Conservation (phyloP, 2,797 vertebrate species). For the Picus viridis region DNA sequence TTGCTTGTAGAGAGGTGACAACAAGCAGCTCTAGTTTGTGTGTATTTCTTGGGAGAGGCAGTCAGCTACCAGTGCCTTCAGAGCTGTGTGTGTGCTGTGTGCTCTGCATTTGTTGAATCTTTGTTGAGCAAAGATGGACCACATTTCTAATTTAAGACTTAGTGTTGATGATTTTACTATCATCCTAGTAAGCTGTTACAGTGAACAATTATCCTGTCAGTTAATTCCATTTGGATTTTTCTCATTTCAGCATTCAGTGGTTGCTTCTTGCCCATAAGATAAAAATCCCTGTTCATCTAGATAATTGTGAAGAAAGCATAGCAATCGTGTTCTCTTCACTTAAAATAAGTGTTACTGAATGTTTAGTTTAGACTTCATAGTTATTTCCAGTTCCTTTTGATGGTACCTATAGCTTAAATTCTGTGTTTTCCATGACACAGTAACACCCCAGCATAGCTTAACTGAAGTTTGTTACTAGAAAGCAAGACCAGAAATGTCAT, state of each 20-base stretch:
- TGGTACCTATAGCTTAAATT: neutral
- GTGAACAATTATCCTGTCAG: neutral
- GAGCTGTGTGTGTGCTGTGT: neutral
- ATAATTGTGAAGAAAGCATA: neutral
- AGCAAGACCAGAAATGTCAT: neutral
- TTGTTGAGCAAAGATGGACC: neutral
- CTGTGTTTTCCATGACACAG: neutral
- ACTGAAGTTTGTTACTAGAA: neutral
- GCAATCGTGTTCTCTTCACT: neutral
- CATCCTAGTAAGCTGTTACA: neutral
- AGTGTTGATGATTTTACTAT: neutral
- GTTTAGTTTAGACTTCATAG: neutral
- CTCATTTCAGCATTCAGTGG: neutral
- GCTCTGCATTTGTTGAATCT: neutral
- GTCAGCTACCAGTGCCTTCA: neutral
- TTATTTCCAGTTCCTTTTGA: neutral
- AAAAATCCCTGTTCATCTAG: neutral
- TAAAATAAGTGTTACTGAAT: neutral
- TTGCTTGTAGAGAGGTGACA: neutral
- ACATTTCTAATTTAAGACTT: neutral
- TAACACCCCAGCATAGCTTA: neutral
- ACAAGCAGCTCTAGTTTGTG: neutral
- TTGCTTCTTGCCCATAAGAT: neutral
- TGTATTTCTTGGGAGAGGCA: neutral
- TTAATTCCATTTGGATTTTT: conserved; percentile 35